Percentiles rank a stretch among this genome's conserved stretches.
Evolutionary conservation across 2,113 vertebrate species (phyloP).

Genomic region (Hemibagrus wyckioides): DNA sequence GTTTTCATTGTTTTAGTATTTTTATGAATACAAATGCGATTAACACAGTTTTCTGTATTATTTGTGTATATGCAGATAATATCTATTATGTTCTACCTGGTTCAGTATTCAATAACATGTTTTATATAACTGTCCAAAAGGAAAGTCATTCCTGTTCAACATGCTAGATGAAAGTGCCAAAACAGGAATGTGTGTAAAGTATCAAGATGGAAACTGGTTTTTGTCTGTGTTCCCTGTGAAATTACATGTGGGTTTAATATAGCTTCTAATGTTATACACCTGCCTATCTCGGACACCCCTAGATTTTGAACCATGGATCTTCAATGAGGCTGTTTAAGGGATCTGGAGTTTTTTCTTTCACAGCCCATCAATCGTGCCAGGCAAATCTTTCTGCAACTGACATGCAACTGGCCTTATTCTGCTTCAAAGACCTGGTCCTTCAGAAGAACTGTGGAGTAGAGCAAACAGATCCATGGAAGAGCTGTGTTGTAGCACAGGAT

Average conservation of each 20-base stretch:
- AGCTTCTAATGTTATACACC: background rate
- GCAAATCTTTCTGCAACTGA: background rate
- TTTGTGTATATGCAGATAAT: background rate
- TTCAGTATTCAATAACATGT: background rate
- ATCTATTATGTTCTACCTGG: background rate
- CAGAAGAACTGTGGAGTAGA: background rate
- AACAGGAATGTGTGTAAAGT: slow-evolving; percentile 1
- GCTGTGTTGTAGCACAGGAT: background rate
- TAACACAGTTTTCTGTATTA: background rate
- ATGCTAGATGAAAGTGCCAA: background rate
- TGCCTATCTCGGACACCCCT: background rate
- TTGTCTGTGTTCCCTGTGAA: slow-evolving; percentile 28
- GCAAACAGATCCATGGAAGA: background rate
- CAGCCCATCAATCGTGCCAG: slow-evolving; percentile 45
- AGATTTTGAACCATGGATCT: slow-evolving; percentile 22
- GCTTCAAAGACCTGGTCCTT: background rate
- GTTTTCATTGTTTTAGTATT: background rate
- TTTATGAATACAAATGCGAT: background rate
- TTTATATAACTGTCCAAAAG: background rate
- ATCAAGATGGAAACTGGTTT: background rate
- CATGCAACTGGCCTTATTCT: slow-evolving; percentile 17
- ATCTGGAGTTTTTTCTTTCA: slow-evolving; percentile 25
- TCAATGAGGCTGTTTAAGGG: slow-evolving; percentile 18
- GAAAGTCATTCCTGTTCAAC: background rate
- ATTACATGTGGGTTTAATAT: slow-evolving; percentile 33